Percentiles rank a stretch among this genome's conserved stretches.
Conservation (phyloP, 2,113 vertebrate genomes). For the Cottus gobio region DNA sequence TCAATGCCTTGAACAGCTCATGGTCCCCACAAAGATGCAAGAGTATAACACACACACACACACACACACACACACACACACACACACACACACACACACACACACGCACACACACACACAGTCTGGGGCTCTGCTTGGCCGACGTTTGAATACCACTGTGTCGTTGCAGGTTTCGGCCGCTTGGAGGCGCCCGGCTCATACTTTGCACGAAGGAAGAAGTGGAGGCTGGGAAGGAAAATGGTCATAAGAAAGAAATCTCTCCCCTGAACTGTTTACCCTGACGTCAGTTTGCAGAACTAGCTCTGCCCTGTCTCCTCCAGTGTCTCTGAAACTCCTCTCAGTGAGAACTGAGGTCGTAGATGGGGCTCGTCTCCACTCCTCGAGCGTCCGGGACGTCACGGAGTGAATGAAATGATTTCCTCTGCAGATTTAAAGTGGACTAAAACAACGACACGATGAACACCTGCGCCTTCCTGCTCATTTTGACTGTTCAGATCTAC, state of each 20-base stretch:
- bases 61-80: slow-evolving; percentile 8
- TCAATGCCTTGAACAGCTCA: neutral
- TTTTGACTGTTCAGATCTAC: slow-evolving; percentile 84
- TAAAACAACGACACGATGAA: slow-evolving; percentile 83
- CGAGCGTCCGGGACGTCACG: slow-evolving; percentile 61
- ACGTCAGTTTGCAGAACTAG: slow-evolving; percentile 84
- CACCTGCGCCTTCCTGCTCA: slow-evolving; percentile 84
- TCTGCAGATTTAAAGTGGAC: slow-evolving; percentile 79
- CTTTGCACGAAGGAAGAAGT: neutral
- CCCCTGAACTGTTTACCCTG: slow-evolving; percentile 84
- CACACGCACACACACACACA: neutral
- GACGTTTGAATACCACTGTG: slow-evolving; percentile 23
- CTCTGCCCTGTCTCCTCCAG: slow-evolving; percentile 75
- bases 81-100: slow-evolving; percentile 6
- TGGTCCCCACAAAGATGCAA: slow-evolving; percentile 8
- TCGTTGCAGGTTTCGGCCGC: slow-evolving; percentile 47
- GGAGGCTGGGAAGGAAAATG: slow-evolving; percentile 65
- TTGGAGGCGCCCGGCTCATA: slow-evolving; percentile 78
- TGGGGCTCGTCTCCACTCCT: slow-evolving; percentile 67
- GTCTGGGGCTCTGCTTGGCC: slow-evolving; percentile 2
- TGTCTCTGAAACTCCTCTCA: slow-evolving; percentile 74
- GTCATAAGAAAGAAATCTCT: slow-evolving; percentile 75
- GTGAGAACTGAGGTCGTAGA: slow-evolving; percentile 72
- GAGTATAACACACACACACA: neutral
- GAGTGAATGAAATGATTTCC: slow-evolving; percentile 76